These are phyloP conservation scores for Numenius arquata DNA, from an alignment of 2,113 vertebrate genomes.

Conservation along the genomic window DNA sequence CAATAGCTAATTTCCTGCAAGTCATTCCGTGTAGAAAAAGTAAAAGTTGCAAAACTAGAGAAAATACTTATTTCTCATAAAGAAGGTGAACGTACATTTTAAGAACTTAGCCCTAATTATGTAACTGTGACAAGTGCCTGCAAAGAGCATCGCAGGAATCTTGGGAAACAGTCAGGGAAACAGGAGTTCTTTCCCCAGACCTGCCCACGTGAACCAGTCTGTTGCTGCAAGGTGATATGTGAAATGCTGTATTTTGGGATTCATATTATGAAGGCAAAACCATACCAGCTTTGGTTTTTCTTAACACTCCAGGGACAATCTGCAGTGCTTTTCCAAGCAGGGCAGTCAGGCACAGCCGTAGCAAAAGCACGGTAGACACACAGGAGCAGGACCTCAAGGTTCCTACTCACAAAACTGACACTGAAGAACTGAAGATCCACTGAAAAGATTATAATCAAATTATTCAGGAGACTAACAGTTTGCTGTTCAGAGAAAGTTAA, in stretches of 20 bases:
- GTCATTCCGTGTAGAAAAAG: background rate
- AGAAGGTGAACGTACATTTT: background rate
- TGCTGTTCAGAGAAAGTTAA: background rate
- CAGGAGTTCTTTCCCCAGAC: background rate
- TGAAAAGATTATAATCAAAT: background rate
- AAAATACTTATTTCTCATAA: background rate
- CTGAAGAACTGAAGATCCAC: background rate
- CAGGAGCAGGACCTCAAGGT: background rate
- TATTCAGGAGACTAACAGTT: background rate
- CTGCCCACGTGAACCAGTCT: background rate
- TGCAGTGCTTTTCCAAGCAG: background rate
- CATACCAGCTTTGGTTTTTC: background rate
- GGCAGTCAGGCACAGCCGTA: background rate
- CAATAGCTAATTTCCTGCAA: background rate
- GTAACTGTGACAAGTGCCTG: background rate
- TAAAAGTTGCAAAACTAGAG: background rate
- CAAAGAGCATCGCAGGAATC: background rate
- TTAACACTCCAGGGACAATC: fast-evolving
- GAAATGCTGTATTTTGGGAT: background rate
- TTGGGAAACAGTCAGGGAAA: background rate
- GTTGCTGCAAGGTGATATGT: background rate
- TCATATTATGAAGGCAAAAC: background rate
- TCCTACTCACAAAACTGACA: background rate
- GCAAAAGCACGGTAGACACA: background rate
- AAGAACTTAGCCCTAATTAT: background rate